These are phyloP conservation scores for Paradisaea rubra DNA, from an alignment of 2,113 vertebrate genomes.

Conservation along the genomic window DNA sequence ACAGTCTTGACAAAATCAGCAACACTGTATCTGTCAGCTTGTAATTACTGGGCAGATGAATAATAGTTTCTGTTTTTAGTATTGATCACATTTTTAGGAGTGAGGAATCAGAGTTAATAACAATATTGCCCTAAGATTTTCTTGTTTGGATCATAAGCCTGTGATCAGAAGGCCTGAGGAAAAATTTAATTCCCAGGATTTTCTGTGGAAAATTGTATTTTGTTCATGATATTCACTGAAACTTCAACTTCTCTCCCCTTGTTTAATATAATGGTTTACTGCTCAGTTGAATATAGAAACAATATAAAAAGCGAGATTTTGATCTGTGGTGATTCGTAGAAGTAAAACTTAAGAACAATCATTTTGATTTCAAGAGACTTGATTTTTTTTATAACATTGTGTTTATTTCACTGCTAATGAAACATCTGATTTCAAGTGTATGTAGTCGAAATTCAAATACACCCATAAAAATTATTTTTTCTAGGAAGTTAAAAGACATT, in stretches of 20 bases:
- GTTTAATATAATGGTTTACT: background rate
- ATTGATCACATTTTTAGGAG: background rate
- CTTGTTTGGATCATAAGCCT: background rate
- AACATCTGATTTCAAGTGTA: conserved; percentile 11
- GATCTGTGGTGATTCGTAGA: background rate
- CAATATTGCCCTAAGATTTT: background rate
- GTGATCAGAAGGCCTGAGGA: background rate
- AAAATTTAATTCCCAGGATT: background rate
- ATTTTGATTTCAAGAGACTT: background rate
- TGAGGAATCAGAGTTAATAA: background rate
- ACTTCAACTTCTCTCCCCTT: background rate
- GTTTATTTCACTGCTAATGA: background rate
- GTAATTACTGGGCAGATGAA: background rate
- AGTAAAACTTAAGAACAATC: background rate
- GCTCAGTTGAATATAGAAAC: background rate
- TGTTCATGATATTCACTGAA: background rate
- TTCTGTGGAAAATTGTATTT: background rate
- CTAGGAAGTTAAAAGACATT: conserved; percentile 26
- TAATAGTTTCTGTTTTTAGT: background rate
- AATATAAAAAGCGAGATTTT: background rate
- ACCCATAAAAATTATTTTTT: conserved; percentile 36
- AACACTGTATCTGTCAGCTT: background rate
- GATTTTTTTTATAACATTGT: background rate
- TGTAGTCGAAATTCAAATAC: conserved; percentile 23
- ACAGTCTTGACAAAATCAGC: background rate